These are phyloP conservation scores for Zosterops hypoxanthus DNA, from an alignment of 2,113 vertebrate genomes.

Conservation along the genomic window DNA sequence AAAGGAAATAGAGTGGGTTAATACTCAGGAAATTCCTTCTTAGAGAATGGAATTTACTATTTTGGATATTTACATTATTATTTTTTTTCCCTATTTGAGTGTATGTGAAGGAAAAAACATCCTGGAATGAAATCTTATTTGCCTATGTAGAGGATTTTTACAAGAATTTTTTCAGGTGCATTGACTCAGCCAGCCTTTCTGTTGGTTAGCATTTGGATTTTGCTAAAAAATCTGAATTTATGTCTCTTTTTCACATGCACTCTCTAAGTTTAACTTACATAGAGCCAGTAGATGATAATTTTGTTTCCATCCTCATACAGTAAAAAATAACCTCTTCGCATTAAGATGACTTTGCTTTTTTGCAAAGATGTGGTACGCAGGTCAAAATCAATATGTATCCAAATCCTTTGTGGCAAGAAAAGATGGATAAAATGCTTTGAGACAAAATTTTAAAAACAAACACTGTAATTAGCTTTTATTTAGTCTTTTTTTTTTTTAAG, in stretches of 20 bases:
- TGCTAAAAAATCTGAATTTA: constrained; percentile 47
- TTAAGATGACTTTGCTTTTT: constrained; percentile 71
- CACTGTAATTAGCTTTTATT: constrained; percentile 65
- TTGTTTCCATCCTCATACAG: constrained; percentile 55
- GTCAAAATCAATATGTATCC: constrained; percentile 64
- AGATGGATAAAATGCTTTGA: constrained; percentile 57
- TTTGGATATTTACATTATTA: constrained; percentile 17
- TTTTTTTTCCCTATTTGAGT: not conserved
- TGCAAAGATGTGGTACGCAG: constrained; percentile 44
- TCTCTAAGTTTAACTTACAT: constrained; percentile 54
- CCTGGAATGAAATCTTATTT: not conserved
- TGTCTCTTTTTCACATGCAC: not conserved
- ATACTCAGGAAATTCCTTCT: constrained; percentile 58
- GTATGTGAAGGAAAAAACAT: not conserved
- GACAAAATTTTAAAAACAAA: constrained; percentile 69
- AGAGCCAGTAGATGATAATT: constrained; percentile 42
- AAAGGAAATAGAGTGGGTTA: constrained; percentile 30
- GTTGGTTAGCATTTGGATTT: constrained; percentile 14
- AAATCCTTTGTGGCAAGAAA: constrained; percentile 58
- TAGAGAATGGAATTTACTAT: constrained; percentile 50
- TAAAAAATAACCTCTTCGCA: constrained; percentile 65
- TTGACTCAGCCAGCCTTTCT: constrained; percentile 1
- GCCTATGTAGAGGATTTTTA: constrained; percentile 11
- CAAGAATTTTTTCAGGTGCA: constrained; percentile 40
- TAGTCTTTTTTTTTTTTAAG: constrained; percentile 69